Conservation (phyloP, 2,797 vertebrate species). For the Prunella strophiata region DNA sequence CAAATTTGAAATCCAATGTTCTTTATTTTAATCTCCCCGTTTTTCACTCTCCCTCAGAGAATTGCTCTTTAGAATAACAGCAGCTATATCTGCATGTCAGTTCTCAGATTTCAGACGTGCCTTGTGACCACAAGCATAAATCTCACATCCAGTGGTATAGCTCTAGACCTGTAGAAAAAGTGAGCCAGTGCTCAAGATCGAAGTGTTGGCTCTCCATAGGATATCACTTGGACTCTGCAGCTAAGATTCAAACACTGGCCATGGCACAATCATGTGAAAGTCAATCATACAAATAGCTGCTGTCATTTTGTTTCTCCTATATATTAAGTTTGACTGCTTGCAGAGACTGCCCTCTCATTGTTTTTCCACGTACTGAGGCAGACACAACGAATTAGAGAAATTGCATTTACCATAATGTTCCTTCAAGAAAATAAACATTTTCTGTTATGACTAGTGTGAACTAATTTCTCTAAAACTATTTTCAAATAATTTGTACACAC, state of each 20-base stretch:
- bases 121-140: neutral
- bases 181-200: neutral
- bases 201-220: neutral
- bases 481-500: neutral
- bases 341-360: neutral
- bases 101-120: neutral
- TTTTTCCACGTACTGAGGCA: neutral
- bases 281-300: neutral
- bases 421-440: neutral
- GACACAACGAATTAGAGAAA: neutral
- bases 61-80: neutral
- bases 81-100: neutral
- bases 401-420: neutral
- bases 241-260: neutral
- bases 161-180: neutral
- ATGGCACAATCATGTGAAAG: neutral
- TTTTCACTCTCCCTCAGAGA: neutral
- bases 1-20: neutral
- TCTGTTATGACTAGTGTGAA: neutral
- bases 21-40: neutral
- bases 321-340: neutral
- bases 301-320: neutral
- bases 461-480: neutral
- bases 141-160: neutral
- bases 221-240: neutral